A percentile compares a stretch with the other conserved stretches of the same genome.
Conservation (phyloP, 1,140 invertebrate genomes). For the Diachasmimorpha longicaudata region DNA sequence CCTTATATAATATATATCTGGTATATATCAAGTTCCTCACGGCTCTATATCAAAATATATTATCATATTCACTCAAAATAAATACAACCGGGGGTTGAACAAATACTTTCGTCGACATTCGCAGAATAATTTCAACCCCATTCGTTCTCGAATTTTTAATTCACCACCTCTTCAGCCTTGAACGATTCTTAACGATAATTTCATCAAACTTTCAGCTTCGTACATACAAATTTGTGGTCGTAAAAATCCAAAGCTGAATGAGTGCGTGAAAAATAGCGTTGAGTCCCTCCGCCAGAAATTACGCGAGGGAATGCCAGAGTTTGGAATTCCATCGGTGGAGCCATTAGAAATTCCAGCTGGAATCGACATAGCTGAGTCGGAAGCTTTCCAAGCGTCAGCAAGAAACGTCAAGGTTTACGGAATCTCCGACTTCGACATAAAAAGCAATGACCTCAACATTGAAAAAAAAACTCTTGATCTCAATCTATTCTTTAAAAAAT, state of each 20-base stretch:
- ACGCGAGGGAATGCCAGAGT: conserved; percentile 67
- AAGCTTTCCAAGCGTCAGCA: conserved; percentile 57
- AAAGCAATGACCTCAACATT: conserved; percentile 62
- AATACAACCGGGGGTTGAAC: too few relatives aligned
- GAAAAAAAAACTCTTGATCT: conserved; percentile 58
- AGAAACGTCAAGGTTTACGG: conserved; percentile 63
- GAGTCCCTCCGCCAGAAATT: conserved; percentile 62
- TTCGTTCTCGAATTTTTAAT: too few relatives aligned
- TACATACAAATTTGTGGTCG: conserved; percentile 72
- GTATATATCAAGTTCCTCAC: too few relatives aligned
- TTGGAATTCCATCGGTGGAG: conserved; percentile 69
- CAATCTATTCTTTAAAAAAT: conserved; percentile 55
- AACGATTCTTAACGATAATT: too few relatives aligned
- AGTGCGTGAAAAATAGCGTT: conserved; percentile 67
- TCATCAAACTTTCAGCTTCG: conserved; percentile 62
- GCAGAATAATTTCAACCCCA: too few relatives aligned
- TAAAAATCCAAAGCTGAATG: conserved; percentile 65
- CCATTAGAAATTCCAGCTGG: conserved; percentile 65
- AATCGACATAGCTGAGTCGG: conserved; percentile 51
- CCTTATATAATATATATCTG: too few relatives aligned
- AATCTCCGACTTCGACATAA: conserved; percentile 61
- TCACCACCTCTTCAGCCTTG: too few relatives aligned
- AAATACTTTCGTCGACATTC: too few relatives aligned
- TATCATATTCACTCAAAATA: too few relatives aligned
- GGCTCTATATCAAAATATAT: too few relatives aligned